A percentile compares a stretch with the other conserved stretches of the same genome.
Evolutionary conservation across 2,113 vertebrate genomes (phyloP).

Genomic region (Paramormyrops kingsleyae): DNA sequence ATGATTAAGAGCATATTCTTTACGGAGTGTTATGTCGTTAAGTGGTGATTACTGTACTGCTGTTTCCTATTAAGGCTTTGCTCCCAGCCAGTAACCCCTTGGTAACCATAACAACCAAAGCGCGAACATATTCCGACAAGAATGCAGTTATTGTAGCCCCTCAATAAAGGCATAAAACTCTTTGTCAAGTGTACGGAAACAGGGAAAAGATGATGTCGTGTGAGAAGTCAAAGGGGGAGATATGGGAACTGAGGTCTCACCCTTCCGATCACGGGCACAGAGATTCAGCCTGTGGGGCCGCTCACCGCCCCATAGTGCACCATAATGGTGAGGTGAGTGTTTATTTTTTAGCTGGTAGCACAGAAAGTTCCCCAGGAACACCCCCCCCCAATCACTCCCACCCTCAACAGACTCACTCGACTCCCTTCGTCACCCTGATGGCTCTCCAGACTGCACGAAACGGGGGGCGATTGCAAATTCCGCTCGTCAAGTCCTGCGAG

Average conservation of each 20-base stretch:
- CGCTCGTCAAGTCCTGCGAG: not conserved
- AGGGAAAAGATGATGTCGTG: not conserved
- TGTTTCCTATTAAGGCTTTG: not conserved
- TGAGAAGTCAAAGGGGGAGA: not conserved
- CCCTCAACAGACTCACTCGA: not conserved
- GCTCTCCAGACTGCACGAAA: not conserved
- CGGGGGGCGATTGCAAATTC: not conserved
- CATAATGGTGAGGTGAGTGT: not conserved
- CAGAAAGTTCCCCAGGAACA: not conserved
- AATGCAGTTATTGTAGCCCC: not conserved
- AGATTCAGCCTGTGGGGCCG: not conserved
- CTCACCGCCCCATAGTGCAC: not conserved
- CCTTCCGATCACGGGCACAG: not conserved
- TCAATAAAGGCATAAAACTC: not conserved
- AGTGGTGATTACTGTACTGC: not conserved
- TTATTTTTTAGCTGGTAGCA: not conserved
- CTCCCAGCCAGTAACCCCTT: not conserved
- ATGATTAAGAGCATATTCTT: conserved; percentile 6
- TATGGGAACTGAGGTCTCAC: not conserved
- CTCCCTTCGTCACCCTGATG: not conserved
- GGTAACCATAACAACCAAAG: conserved; percentile 2
- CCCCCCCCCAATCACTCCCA: not conserved
- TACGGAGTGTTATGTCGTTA: conserved; percentile 3
- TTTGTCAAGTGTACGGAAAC: not conserved
- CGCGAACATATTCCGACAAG: not conserved